Evolutionary conservation across 2,113 vertebrate genomes (phyloP), one percentile per base, ranked within the genome.

Genomic region (Platichthys flesus): DNA sequence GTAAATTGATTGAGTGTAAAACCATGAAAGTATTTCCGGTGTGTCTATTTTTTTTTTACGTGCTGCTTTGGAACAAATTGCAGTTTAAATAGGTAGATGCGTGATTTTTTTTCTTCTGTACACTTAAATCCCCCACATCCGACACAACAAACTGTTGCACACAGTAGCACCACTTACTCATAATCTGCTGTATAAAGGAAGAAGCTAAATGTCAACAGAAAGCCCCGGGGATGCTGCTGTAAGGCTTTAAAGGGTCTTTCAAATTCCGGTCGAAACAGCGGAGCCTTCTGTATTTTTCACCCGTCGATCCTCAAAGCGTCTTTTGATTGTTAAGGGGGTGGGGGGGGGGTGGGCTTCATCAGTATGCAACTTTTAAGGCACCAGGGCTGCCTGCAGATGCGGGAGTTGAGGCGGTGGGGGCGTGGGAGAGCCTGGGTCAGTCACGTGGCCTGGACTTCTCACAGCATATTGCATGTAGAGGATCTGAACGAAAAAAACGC

Each of bases 311-410:
- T 92, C 85, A 93, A 93, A 90, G 92, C 88, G 80, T 90, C 93
- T 93, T 93, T 92, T 93, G 92, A 93, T 88, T 92, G 91, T 92
- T 91, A 84, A 89, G 77, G 60, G n/a, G n/a, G n/a, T n/a, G n/a
- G 49, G 61, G 67, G 2, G 26, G 26, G 68, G 73, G 61, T 67
- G 76, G 61, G 5, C 81, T 63, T 94, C 87, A 93, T 94, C 94
- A 92, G 88, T 89, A 94, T 94, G 90, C 90, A 55, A 88, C 89
- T 84, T 79, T 91, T 83, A 90, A 80, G 82, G 89, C 74, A 26
- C 52, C 18, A 71, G 70, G 74, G 76, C 69, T 64, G 85, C 76
- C 73, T 88, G 86, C 83, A 83, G 83, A 92, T 89, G 85, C 78
- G 0, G 69, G 58, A 79, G 70, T 47, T 60, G 77, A 60, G 81